These are phyloP conservation scores for Latheticus oryzae DNA, from an alignment of 2,888 invertebrate genomes.

Conservation along the genomic window DNA sequence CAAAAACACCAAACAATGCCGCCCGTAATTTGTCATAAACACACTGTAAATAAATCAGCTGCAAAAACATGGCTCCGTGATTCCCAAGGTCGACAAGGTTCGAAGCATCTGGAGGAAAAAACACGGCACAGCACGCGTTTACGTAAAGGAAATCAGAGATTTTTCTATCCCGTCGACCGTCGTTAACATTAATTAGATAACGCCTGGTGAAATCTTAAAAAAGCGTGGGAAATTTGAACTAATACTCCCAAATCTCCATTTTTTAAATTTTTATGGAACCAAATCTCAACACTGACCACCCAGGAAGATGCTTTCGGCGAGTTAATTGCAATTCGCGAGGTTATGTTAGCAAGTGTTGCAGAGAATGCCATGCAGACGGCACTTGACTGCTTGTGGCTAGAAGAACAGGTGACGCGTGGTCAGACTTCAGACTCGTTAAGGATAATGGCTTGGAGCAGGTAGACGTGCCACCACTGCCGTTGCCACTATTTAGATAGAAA, in stretches of 20 bases:
- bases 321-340: conserved; percentile 5
- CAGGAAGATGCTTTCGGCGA: conserved; percentile 3
- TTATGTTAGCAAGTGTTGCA: conserved; percentile 1
- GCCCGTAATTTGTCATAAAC: conserved; percentile 29
- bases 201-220: conserved; percentile 5
- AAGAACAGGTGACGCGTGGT: conserved; percentile 26
- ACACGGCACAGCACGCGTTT: conserved; percentile 5
- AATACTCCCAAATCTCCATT: conserved; percentile 3
- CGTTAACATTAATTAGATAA: conserved; percentile 19
- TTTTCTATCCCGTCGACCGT: conserved; percentile 6
- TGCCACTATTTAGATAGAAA: conserved; percentile 17
- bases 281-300: conserved; percentile 11
- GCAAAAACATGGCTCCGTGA: conserved; percentile 37
- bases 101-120: conserved; percentile 1
- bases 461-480: conserved; percentile 20
- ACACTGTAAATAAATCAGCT: conserved; percentile 33
- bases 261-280: conserved; percentile 9
- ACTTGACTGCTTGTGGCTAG: conserved; percentile 19
- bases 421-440: conserved; percentile 17
- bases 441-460: conserved; percentile 25
- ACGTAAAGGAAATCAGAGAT: conserved; percentile 16
- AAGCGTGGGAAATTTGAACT: conserved; percentile 22
- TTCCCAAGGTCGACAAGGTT: conserved; percentile 32
- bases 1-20: conserved; percentile 34
- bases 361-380: conserved; percentile 7